Conservation (phyloP, 2,797 vertebrate species). For the Crocidura indochinensis region DNA sequence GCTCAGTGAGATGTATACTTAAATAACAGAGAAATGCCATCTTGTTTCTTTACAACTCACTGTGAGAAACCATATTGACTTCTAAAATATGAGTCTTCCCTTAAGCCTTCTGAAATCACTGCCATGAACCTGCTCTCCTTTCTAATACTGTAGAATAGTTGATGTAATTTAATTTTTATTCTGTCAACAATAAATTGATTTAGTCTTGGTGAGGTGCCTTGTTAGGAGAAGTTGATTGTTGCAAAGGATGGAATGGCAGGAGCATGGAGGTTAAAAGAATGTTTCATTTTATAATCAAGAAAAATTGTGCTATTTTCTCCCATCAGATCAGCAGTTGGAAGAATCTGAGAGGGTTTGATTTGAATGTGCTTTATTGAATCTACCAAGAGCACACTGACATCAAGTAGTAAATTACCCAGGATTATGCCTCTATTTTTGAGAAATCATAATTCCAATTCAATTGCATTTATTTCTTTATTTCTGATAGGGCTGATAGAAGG, state of each 20-base stretch:
- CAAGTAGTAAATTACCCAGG: conserved; percentile 48
- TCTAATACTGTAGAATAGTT: conserved; percentile 39
- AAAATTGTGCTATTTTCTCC: conserved; percentile 8
- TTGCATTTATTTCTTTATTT: conserved; percentile 7
- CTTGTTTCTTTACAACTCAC: conserved; percentile 51
- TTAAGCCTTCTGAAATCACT: conserved; percentile 41
- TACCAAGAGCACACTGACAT: conserved; percentile 34
- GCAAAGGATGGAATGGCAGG: not conserved
- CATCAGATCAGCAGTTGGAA: not conserved
- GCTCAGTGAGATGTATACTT: conserved; percentile 47
- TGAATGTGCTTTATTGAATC: conserved; percentile 59
- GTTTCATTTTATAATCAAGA: conserved; percentile 52
- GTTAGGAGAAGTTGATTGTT: conserved; percentile 65
- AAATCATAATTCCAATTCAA: conserved; percentile 54
- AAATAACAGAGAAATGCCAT: conserved; percentile 62
- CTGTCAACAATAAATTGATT: conserved; percentile 66
- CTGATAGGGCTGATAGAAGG: not conserved
- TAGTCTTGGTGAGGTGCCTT: conserved; percentile 54
- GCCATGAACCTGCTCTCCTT: conserved; percentile 20
- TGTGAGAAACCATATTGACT: conserved; percentile 60
- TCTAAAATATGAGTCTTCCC: conserved; percentile 55
- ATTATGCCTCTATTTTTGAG: conserved; percentile 50
- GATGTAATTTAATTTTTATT: conserved; percentile 64
- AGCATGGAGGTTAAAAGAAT: conserved; percentile 40
- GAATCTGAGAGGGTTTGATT: not conserved